Percentiles rank a stretch among this genome's conserved stretches.
Evolutionary conservation across 1,140 invertebrate species (phyloP).

Genomic region (Zophobas atratus): DNA sequence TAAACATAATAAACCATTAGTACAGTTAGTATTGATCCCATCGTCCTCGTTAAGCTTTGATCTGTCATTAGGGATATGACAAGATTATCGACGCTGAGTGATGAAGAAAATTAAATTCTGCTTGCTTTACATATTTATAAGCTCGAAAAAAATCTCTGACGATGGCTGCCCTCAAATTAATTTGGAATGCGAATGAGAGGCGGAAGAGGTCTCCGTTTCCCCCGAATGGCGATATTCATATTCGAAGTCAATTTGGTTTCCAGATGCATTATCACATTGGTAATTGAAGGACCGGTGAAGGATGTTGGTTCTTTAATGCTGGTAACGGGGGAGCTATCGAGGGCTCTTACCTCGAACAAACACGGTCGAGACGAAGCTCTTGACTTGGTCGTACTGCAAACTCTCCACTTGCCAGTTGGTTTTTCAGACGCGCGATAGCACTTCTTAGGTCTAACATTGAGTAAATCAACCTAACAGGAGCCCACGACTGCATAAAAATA

Average conservation of each 20-base stretch:
- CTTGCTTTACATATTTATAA: slow-evolving; percentile 36
- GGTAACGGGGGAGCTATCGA: slow-evolving; percentile 46
- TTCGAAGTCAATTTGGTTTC: slow-evolving; percentile 34
- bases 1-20: slow-evolving; percentile 30
- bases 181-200: slow-evolving; percentile 3
- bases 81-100: slow-evolving; percentile 27
- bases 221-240: slow-evolving; percentile 27
- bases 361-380: slow-evolving; percentile 38
- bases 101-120: slow-evolving; percentile 37
- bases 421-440: slow-evolving; percentile 14
- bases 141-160: slow-evolving; percentile 19
- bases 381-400: slow-evolving; percentile 35
- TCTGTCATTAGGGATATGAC: slow-evolving; percentile 31
- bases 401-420: slow-evolving; percentile 35
- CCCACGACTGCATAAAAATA: slow-evolving; percentile 1
- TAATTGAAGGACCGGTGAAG: slow-evolving; percentile 46
- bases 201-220: background rate
- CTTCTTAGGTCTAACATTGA: slow-evolving; percentile 10
- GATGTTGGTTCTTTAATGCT: slow-evolving; percentile 52
- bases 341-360: slow-evolving; percentile 36
- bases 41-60: slow-evolving; percentile 4
- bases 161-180: slow-evolving; percentile 34
- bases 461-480: background rate
- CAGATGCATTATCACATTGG: slow-evolving; percentile 45
- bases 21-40: background rate